phyloP scores from a whole-genome alignment of 2,797 vertebrate genomes.

The Coluber constrictor region DNA sequence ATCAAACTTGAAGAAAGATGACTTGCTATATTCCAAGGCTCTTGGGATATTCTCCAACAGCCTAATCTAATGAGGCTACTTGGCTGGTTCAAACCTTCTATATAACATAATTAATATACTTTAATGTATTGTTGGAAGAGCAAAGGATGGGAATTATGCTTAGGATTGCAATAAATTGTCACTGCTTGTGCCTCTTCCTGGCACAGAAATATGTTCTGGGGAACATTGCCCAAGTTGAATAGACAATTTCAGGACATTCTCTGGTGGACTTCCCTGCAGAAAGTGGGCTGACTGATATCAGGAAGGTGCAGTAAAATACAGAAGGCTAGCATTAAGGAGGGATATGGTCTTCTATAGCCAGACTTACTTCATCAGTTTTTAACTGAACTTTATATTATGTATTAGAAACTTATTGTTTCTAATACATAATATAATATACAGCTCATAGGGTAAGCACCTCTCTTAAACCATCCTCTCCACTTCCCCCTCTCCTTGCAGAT shows the following conservation, averaged over 20 bases:
- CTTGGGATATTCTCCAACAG: neutral
- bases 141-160: neutral
- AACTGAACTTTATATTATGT: neutral
- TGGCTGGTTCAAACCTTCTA: neutral
- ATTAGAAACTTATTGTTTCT: slow-evolving; percentile 3
- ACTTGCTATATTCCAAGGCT: neutral
- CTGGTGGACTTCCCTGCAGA: neutral
- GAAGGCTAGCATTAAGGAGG: neutral
- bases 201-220: neutral
- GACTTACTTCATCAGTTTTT: neutral
- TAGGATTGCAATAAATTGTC: neutral
- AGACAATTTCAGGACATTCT: neutral
- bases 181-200: neutral
- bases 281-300: neutral
- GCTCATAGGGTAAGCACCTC: neutral
- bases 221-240: neutral
- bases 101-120: neutral
- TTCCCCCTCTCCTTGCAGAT: neutral
- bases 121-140: neutral
- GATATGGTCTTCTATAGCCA: neutral
- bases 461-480: neutral
- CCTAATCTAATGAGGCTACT: neutral
- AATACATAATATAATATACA: neutral
- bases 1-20: neutral
- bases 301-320: neutral